phyloP scores from a whole-genome alignment of 2,888 invertebrate genomes.

The Stenichneumon culpator region DNA sequence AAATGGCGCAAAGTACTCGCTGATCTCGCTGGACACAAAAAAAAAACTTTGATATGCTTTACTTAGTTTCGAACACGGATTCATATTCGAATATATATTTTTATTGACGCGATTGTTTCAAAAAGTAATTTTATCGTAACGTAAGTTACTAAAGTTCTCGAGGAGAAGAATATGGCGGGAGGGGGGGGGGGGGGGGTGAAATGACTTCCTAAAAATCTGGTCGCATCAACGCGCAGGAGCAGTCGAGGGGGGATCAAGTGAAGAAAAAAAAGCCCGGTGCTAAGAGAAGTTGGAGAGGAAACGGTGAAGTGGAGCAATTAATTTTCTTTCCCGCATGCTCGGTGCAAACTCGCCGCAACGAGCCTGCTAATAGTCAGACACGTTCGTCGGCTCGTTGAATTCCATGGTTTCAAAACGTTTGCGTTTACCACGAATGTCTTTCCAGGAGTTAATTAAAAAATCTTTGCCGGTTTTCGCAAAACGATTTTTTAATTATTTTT shows the following conservation, averaged over 20 bases:
- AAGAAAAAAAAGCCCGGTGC: constrained; percentile 29
- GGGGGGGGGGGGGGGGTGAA: background rate
- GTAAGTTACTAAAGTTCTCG: background rate
- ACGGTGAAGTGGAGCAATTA: constrained; percentile 61
- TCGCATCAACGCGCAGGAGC: constrained; percentile 25
- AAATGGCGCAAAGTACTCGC: background rate
- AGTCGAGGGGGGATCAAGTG: constrained; percentile 5
- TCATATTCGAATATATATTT: background rate
- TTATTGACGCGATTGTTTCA: background rate
- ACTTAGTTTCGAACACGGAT: no score
- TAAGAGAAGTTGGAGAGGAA: constrained; percentile 48
- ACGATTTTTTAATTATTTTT: background rate
- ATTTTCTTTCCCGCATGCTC: constrained; percentile 63
- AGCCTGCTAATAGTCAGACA: constrained; percentile 42
- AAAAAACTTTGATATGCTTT: background rate
- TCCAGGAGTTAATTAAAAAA: background rate
- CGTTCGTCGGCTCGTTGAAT: constrained; percentile 49
- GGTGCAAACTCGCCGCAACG: constrained; percentile 44
- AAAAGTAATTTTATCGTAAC: background rate
- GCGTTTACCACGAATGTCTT: constrained; percentile 8
- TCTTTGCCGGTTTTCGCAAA: background rate
- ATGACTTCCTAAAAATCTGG: constrained; percentile 35
- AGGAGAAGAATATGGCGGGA: background rate
- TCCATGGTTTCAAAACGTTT: constrained; percentile 38
- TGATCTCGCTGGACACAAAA: background rate